Conservation (phyloP, 2,888 invertebrate genomes). For the Xanthorhoe designata region DNA sequence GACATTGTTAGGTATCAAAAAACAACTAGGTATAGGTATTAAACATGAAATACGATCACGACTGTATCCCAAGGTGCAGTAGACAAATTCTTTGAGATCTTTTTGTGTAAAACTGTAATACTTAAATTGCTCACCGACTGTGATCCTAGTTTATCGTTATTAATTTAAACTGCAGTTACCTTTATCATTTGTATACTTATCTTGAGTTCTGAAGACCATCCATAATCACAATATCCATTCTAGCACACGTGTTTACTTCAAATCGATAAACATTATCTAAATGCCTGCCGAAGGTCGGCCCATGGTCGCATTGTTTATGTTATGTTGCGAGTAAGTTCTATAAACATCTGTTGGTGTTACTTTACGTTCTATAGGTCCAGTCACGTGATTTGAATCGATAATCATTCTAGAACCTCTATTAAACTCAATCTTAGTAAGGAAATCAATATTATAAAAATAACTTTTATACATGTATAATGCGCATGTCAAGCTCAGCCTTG, state of each 20-base stretch:
- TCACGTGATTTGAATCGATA: not conserved
- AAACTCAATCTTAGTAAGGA: not conserved
- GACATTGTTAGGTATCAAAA: no score
- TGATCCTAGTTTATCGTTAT: no score
- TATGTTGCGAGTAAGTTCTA: not conserved
- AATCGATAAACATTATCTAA: slow-evolving; percentile 11
- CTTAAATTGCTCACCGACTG: no score
- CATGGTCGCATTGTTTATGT: not conserved
- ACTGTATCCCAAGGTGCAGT: no score
- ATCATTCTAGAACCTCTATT: not conserved
- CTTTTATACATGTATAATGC: no score
- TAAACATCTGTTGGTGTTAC: not conserved
- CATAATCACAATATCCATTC: not conserved
- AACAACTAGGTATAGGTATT: no score
- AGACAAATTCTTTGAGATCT: no score
- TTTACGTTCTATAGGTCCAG: not conserved
- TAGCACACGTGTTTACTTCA: not conserved
- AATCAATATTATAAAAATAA: not conserved
- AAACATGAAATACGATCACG: no score
- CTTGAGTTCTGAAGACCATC: not conserved
- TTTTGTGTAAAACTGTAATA: no score
- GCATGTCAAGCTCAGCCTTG: no score
- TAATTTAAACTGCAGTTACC: no score
- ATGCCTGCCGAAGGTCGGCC: slow-evolving; percentile 8
- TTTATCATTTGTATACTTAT: no score